These are phyloP conservation scores for Diarsia brunnea DNA, from an alignment of 2,888 invertebrate genomes.

Conservation along the genomic window DNA sequence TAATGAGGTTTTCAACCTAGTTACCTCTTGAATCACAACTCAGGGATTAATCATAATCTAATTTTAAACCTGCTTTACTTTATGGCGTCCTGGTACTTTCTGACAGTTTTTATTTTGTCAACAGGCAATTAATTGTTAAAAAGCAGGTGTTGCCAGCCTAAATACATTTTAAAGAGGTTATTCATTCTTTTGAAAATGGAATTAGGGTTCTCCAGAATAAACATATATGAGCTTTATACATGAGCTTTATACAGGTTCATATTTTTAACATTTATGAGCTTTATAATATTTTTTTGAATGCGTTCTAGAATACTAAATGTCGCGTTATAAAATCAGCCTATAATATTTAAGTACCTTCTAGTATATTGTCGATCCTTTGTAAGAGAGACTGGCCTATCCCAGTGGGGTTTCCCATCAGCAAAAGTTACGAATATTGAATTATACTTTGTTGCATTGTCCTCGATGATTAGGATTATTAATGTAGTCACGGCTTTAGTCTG, in stretches of 20 bases:
- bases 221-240: too few relatives aligned
- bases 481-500: too few relatives aligned
- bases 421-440: neutral
- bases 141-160: conserved; percentile 55
- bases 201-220: conserved; percentile 30
- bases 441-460: too few relatives aligned
- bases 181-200: conserved; percentile 19
- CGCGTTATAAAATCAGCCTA: neutral
- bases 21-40: conserved; percentile 24
- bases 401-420: neutral
- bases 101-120: conserved; percentile 49
- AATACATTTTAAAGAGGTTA: conserved; percentile 18
- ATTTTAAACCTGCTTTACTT: conserved; percentile 41
- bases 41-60: conserved; percentile 51
- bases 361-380: neutral
- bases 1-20: conserved; percentile 58
- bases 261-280: too few relatives aligned
- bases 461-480: too few relatives aligned
- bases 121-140: conserved; percentile 43
- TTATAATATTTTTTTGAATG: neutral
- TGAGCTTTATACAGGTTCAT: too few relatives aligned
- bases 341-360: neutral
- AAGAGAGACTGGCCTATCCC: neutral
- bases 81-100: conserved; percentile 33
- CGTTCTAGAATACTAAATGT: neutral